Evolutionary conservation across 1,140 invertebrate species (phyloP).

Genomic region (Palaemon carinicauda): DNA sequence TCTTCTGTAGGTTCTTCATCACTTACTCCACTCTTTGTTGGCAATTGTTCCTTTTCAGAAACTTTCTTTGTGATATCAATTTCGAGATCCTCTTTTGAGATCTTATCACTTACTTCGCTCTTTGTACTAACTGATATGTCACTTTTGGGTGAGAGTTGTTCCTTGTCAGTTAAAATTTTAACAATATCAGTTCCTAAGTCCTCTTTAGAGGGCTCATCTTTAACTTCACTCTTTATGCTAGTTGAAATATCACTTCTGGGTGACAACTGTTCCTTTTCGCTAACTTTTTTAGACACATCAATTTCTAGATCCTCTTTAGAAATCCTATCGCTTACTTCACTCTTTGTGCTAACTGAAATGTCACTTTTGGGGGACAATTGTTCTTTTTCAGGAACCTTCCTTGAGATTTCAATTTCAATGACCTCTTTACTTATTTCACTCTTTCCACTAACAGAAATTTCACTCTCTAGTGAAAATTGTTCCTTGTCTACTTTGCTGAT

Average conservation of each 20-base stretch:
- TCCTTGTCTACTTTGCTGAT: neutral
- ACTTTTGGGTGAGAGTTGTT: slow-evolving; percentile 15
- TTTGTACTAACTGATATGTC: slow-evolving; percentile 17
- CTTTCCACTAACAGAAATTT: slow-evolving; percentile 19
- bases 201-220: neutral
- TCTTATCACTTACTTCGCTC: slow-evolving; percentile 25
- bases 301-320: neutral
- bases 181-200: slow-evolving; percentile 1
- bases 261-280: neutral
- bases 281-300: neutral
- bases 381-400: neutral
- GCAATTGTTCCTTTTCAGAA: neutral
- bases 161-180: slow-evolving; percentile 55
- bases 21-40: slow-evolving; percentile 33
- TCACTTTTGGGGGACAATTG: slow-evolving; percentile 10
- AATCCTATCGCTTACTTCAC: neutral
- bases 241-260: neutral
- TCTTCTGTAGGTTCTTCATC: slow-evolving; percentile 12
- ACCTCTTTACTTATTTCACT: neutral
- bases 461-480: slow-evolving; percentile 7
- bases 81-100: slow-evolving; percentile 53
- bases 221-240: neutral
- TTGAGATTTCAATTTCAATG: neutral
- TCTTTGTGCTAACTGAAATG: neutral
- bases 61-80: slow-evolving; percentile 6